A percentile compares a stretch with the other conserved stretches of the same genome.
Evolutionary conservation across 53 echinoderm and acorn worm species (phyloP).

Genomic region (Astropecten irregularis): DNA sequence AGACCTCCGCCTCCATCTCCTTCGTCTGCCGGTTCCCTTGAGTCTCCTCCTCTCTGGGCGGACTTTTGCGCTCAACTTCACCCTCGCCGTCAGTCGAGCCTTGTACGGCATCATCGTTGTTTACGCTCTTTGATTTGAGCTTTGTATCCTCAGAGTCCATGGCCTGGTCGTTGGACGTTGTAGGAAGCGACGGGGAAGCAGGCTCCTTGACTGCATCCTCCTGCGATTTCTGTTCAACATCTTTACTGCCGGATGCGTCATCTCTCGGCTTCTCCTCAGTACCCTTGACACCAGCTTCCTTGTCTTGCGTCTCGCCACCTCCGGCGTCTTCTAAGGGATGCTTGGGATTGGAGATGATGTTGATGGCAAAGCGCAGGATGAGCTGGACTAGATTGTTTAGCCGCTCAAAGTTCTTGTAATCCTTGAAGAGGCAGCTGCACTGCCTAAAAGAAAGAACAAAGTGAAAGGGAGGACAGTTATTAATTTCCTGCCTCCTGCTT

Average conservation of each 20-base stretch:
- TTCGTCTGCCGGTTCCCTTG: constrained; percentile 39
- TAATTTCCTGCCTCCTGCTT: too few relatives aligned
- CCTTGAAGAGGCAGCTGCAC: constrained; percentile 85
- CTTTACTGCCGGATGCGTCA: constrained; percentile 8
- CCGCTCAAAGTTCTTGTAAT: constrained; percentile 88
- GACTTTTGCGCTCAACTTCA: too few relatives aligned
- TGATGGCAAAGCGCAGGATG: constrained; percentile 79
- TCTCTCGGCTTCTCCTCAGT: not conserved
- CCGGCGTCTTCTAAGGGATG: not conserved
- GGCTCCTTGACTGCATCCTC: not conserved
- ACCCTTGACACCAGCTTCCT: constrained; percentile 1
- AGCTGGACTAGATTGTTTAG: constrained; percentile 80
- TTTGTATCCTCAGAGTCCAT: not conserved
- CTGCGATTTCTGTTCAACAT: constrained; percentile 24
- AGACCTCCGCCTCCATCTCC: constrained; percentile 63
- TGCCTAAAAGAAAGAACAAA: too few relatives aligned
- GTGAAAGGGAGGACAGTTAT: too few relatives aligned
- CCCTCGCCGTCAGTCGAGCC: too few relatives aligned
- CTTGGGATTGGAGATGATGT: constrained; percentile 61
- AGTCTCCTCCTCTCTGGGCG: constrained; percentile 34
- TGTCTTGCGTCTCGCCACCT: constrained; percentile 38
- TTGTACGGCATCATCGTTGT: too few relatives aligned
- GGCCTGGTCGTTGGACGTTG: not conserved
- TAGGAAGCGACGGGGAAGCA: not conserved
- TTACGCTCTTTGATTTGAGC: not conserved